These are phyloP conservation scores for Oreochromis niloticus DNA, from an alignment of 2,113 vertebrate genomes.

Conservation along the genomic window DNA sequence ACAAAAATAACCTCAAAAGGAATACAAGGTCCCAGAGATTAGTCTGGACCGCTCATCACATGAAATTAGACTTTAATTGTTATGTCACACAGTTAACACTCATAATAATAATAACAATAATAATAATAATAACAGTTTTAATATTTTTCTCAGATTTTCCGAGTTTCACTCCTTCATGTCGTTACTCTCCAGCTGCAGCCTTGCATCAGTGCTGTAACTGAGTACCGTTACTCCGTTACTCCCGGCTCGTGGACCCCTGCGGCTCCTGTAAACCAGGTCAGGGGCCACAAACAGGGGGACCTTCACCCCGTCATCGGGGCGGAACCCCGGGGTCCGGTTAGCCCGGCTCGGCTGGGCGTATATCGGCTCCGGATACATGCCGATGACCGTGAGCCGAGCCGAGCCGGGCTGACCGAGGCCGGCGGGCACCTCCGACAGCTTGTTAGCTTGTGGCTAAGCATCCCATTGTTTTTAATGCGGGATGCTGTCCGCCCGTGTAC, in stretches of 20 bases:
- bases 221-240: background rate
- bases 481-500: background rate
- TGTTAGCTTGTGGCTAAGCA: conserved; percentile 45
- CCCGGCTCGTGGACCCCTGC: background rate
- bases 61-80: background rate
- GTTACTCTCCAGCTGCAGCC: background rate
- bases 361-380: background rate
- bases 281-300: background rate
- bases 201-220: background rate
- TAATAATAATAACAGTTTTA: background rate
- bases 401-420: conserved; percentile 7
- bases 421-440: conserved; percentile 9
- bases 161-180: background rate
- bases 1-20: background rate
- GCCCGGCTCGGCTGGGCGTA: background rate
- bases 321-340: background rate
- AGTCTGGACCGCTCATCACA: accelerated
- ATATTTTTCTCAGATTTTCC: too few species aligned
- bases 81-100: background rate
- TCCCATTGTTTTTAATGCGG: conserved; percentile 35
- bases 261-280: background rate
- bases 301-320: too few species aligned
- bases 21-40: background rate
- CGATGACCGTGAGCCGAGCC: background rate
- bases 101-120: background rate